These are phyloP conservation scores for Diplodus sargus DNA, from an alignment of 2,797 vertebrate species.

Conservation along the genomic window DNA sequence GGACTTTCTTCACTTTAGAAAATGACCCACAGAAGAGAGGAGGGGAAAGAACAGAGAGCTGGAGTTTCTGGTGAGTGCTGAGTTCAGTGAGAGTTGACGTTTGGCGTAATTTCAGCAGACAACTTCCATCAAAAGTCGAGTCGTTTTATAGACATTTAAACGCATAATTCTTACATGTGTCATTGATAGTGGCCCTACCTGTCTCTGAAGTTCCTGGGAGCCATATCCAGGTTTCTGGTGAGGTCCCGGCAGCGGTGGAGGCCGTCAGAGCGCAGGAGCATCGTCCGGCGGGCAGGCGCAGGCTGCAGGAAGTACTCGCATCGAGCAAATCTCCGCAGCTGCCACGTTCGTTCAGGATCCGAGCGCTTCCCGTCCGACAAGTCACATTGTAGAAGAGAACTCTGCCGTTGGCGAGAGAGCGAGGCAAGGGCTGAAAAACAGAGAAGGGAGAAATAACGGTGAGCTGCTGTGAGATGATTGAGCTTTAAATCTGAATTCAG, in stretches of 20 bases:
- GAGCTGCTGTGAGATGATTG: constrained; percentile 1
- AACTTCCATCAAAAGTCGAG: no score
- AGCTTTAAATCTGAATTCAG: constrained; percentile 10
- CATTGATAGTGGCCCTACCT: constrained; percentile 37
- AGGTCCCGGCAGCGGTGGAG: constrained; percentile 76
- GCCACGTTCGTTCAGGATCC: constrained; percentile 13
- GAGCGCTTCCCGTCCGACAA: constrained; percentile 36
- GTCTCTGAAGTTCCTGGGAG: constrained; percentile 48
- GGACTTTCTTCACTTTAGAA: neutral
- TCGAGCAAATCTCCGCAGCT: constrained; percentile 61
- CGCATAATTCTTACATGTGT: no score
- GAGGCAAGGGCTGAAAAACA: constrained; percentile 72
- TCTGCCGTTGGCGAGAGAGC: constrained; percentile 72
- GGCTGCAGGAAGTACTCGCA: constrained; percentile 56
- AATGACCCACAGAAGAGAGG: no score
- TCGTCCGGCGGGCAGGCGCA: constrained; percentile 61
- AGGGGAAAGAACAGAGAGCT: no score
- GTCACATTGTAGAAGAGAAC: constrained; percentile 70
- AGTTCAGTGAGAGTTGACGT: no score
- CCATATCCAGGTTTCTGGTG: constrained; percentile 62
- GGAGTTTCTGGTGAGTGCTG: neutral
- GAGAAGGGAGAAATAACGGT: neutral
- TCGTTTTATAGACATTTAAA: no score
- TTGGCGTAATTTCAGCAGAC: no score
- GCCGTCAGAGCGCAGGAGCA: constrained; percentile 73